Percentiles rank a stretch among this genome's conserved stretches.
Conservation (phyloP, 2,888 invertebrate species). For the Leistus spinibarbis region DNA sequence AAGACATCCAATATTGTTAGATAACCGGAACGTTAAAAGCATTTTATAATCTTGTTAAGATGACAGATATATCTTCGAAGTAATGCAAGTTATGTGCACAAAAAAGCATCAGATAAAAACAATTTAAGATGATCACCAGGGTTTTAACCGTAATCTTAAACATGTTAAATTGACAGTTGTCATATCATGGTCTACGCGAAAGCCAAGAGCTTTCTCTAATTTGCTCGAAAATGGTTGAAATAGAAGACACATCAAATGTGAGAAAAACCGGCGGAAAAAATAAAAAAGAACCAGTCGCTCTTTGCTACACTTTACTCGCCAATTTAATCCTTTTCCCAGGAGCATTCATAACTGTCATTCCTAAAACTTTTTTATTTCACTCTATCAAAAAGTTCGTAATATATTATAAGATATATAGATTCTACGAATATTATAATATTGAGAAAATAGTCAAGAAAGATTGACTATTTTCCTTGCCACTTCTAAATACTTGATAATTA, state of each 20-base stretch:
- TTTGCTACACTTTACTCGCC: slow-evolving; percentile 20
- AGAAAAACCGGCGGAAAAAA: slow-evolving; percentile 5
- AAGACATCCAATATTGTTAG: too few relatives aligned
- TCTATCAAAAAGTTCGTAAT: too few relatives aligned
- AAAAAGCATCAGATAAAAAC: background rate
- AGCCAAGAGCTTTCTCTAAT: background rate
- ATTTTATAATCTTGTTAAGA: too few relatives aligned
- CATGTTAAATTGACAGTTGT: slow-evolving; percentile 6
- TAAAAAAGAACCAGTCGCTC: slow-evolving; percentile 22
- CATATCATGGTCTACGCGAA: background rate
- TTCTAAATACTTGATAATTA: background rate
- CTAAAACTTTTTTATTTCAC: slow-evolving; percentile 1
- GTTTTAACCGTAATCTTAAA: background rate
- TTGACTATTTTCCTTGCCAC: background rate
- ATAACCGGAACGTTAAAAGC: background rate
- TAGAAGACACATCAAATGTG: background rate
- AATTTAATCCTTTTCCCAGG: slow-evolving; percentile 27
- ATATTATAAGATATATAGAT: too few relatives aligned
- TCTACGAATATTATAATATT: too few relatives aligned
- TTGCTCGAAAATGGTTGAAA: background rate
- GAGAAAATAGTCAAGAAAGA: too few relatives aligned
- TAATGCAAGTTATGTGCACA: too few relatives aligned
- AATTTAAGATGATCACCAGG: background rate
- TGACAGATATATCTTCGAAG: background rate
- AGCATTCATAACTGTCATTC: slow-evolving; percentile 29